phyloP scores from a whole-genome alignment of 2,797 vertebrate genomes.

The Enteromius fasciolatus region DNA sequence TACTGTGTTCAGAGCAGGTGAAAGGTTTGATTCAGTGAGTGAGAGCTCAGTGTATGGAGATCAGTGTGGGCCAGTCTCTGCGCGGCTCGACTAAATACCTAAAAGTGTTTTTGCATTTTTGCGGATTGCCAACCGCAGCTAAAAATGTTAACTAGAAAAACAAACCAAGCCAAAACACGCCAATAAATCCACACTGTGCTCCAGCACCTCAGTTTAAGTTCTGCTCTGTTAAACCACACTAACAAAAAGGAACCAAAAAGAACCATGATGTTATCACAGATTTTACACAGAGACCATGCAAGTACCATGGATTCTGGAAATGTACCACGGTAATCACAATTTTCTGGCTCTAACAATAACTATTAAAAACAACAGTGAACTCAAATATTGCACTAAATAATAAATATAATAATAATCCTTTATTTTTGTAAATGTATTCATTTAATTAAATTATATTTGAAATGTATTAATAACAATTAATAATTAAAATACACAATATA shows the following conservation, averaged over 20 bases:
- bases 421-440: too few species aligned
- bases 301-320: not conserved
- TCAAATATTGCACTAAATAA: not conserved
- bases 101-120: slow-evolving; percentile 45
- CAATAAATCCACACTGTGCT: slow-evolving; percentile 36
- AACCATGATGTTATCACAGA: not conserved
- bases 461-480: too few species aligned
- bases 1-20: not conserved
- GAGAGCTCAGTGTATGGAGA: slow-evolving; percentile 27
- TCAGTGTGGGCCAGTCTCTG: slow-evolving; percentile 26
- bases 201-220: slow-evolving; percentile 10
- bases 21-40: slow-evolving; percentile 34
- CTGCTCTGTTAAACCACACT: not conserved
- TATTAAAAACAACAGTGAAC: not conserved
- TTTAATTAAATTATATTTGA: too few species aligned
- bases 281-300: not conserved
- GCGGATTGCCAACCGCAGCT: slow-evolving; percentile 40
- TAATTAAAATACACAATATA: too few species aligned
- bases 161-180: slow-evolving; percentile 34
- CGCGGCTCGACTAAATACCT: slow-evolving; percentile 35
- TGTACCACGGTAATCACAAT: not conserved
- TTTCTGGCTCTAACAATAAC: not conserved
- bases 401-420: not conserved
- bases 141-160: slow-evolving; percentile 44
- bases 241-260: not conserved